Conservation (phyloP, 2,888 invertebrate genomes). For the Acrobasis suavella region DNA sequence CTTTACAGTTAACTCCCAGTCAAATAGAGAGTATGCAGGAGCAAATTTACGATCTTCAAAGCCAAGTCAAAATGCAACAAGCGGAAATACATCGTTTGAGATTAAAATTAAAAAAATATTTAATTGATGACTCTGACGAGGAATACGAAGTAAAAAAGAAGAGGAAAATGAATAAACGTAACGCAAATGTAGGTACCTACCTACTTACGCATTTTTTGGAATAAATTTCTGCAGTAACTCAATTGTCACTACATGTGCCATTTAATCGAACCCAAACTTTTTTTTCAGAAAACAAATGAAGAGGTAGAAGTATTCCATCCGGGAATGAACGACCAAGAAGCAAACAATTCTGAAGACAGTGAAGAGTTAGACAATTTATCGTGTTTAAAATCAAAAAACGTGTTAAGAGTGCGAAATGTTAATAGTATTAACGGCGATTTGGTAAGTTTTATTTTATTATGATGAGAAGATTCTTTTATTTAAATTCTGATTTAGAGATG, state of each 20-base stretch:
- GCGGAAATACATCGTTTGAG: neutral
- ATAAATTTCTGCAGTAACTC: neutral
- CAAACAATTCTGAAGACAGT: neutral
- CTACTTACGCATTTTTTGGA: neutral
- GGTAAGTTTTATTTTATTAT: neutral
- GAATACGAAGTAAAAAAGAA: neutral
- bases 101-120: neutral
- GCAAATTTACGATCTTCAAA: neutral
- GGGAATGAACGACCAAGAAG: neutral
- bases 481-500: no score
- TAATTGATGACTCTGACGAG: neutral
- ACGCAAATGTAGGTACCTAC: neutral
- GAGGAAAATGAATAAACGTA: neutral
- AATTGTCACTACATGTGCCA: neutral
- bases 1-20: no score
- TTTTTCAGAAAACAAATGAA: neutral
- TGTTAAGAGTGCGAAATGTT: neutral
- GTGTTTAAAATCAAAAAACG: neutral
- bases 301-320: neutral
- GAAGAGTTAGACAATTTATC: neutral
- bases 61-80: neutral
- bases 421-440: neutral
- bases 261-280: neutral
- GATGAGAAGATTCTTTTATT: neutral
- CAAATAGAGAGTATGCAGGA: no score